Base-by-base conservation (phyloP, 2,113 vertebrate genomes). In the Butorides virescens region DNA sequence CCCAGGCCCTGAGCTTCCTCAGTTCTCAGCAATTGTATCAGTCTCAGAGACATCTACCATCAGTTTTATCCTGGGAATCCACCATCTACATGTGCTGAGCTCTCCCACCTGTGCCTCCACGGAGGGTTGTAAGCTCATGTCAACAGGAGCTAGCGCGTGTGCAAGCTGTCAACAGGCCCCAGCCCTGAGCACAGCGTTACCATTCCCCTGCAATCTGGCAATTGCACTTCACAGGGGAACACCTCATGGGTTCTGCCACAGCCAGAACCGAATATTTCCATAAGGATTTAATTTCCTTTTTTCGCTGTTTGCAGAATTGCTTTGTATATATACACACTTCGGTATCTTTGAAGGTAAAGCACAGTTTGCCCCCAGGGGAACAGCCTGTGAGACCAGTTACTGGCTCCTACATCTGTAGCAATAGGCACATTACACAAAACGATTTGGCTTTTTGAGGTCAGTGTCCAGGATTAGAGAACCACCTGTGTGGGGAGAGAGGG, bases 81-180 rank as follows among this genome's bases (percentile, higher is more conserved):
- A 27, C 30, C 4, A 0, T 11, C 11, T 5, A 5, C 22, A 6
- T 5, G 29, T 46, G 34, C 46, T 8, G 17, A 87, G 25, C 13
- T 32, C 21, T 73, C 19, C 27, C 1, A 2, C 15, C n/a, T 15
- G 21, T 16, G 47, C 10, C 72, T 50, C 27, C 34, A 30, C 1
- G 2, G 32, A 86, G 15, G 8, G 9, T 22, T 30, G 13, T 79
- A 13, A 29, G 30, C 1, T 0, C 22, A 14, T 0, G 1, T 4
- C 30, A 62, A 2, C 0, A 1, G 53, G 14, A 47, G 42, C 26
- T 5, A 20, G 34, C 0, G 0, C 2, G 0, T 7, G 13, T 26
- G 22, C 30, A 63, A 36, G 15, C 9, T 65, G 66, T 36, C 61
- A 23, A 3, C 49, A 25, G 30, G 18, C 20, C 13, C 32, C 4